phyloP scores from a whole-genome alignment of 1,140 invertebrate genomes.

The Drosophila ercepeae region DNA sequence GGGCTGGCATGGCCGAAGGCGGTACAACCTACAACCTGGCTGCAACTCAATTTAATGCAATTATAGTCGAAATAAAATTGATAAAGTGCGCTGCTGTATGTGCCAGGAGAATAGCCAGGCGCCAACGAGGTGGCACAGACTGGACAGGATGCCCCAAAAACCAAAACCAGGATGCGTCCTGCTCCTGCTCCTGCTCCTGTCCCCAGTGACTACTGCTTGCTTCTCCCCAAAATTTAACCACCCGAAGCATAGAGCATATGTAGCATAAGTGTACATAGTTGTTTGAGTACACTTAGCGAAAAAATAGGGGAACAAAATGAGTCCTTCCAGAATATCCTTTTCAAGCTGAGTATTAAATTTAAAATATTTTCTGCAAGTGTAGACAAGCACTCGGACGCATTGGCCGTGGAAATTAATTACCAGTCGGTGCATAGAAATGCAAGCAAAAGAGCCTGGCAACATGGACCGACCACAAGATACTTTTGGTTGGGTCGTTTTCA shows the following conservation, averaged over 20 bases:
- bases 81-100: conserved; percentile 65
- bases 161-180: too few relatives aligned
- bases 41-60: conserved; percentile 68
- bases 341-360: too few relatives aligned
- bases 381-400: conserved; percentile 10
- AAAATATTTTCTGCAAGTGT: conserved; percentile 13
- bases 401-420: conserved; percentile 49
- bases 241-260: not conserved
- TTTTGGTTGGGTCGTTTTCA: conserved; percentile 34
- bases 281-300: not conserved
- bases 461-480: conserved; percentile 30
- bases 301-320: too few relatives aligned
- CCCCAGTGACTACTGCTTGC: too few relatives aligned
- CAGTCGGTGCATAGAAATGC: conserved; percentile 51
- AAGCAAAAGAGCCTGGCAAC: conserved; percentile 12
- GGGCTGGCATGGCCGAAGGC: not conserved
- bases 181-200: too few relatives aligned
- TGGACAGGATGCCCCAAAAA: conserved; percentile 5
- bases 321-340: too few relatives aligned
- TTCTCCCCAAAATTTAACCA: not conserved
- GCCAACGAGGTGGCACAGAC: not conserved
- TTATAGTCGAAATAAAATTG: conserved; percentile 75
- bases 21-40: conserved; percentile 4
- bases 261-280: not conserved
- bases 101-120: conserved; percentile 37